A percentile compares a stretch with the other conserved stretches of the same genome.
Conservation (phyloP, 2,113 vertebrate genomes). For the Rhinogobius similis region DNA sequence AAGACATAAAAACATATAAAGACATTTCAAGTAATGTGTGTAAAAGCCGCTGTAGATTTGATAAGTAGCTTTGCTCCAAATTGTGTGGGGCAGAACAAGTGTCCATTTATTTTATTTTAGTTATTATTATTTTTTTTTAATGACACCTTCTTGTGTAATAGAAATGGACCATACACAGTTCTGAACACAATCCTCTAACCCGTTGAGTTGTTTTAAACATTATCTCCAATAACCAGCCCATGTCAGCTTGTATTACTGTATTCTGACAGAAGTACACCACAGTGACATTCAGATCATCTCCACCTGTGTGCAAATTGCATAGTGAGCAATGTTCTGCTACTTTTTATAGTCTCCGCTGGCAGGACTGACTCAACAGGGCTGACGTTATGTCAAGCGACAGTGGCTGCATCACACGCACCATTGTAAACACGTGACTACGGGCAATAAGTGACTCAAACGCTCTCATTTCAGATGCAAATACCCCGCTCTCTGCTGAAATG, state of each 20-base stretch:
- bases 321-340: conserved; percentile 48
- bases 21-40: no score
- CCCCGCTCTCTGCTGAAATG: conserved; percentile 20
- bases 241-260: conserved; percentile 39
- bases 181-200: no score
- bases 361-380: conserved; percentile 16
- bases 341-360: conserved; percentile 15
- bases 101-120: no score
- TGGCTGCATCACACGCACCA: neutral
- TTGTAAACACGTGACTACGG: conserved; percentile 26
- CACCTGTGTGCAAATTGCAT: conserved; percentile 51
- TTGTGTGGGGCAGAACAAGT: no score
- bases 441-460: conserved; percentile 14
- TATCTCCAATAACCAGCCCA: conserved; percentile 21
- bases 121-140: neutral
- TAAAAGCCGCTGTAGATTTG: no score
- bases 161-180: neutral
- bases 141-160: neutral
- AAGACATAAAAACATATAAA: no score
- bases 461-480: conserved; percentile 27
- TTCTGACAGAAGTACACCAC: conserved; percentile 48
- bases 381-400: conserved; percentile 2
- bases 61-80: no score
- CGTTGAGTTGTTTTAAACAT: neutral
- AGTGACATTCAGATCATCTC: conserved; percentile 37